Evolutionary conservation across 2,888 invertebrate species (phyloP).

Genomic region (Calameuta filiformis): DNA sequence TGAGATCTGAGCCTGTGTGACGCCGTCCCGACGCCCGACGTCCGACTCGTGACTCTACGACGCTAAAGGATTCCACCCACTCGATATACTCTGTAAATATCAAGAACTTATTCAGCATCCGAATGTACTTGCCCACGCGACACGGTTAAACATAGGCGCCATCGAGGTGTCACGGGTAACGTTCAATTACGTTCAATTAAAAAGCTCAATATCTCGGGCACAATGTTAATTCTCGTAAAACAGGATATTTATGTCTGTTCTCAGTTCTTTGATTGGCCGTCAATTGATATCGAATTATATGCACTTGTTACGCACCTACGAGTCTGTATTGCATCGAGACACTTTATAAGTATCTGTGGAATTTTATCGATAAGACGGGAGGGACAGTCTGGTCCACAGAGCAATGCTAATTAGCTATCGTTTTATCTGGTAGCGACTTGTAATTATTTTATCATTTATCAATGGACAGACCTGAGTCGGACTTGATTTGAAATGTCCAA

Average conservation of each 20-base stretch:
- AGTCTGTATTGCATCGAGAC: background rate
- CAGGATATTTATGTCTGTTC: background rate
- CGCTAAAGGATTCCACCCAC: background rate
- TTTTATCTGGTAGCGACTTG: background rate
- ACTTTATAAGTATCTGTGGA: background rate
- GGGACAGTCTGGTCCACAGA: background rate
- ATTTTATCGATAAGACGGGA: background rate
- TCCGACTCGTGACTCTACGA: too few relatives aligned
- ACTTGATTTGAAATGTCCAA: too few relatives aligned
- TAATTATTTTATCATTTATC: slow-evolving; percentile 1
- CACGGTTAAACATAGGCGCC: background rate
- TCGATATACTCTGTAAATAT: slow-evolving; percentile 19
- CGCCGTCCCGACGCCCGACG: too few relatives aligned
- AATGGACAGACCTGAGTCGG: background rate
- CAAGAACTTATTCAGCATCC: background rate
- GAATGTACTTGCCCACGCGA: background rate
- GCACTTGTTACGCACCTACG: background rate
- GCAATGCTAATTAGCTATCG: too few relatives aligned
- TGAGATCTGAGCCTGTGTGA: slow-evolving; percentile 7
- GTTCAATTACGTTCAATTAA: too few relatives aligned
- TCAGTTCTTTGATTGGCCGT: background rate
- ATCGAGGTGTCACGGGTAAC: too few relatives aligned
- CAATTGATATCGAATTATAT: background rate
- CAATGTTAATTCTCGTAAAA: too few relatives aligned
- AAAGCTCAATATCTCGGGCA: too few relatives aligned